A percentile compares a stretch with the other conserved stretches of the same genome.
These are phyloP conservation scores for Caiman crocodilus DNA, from an alignment of 2,797 vertebrate species.

Conservation along the genomic window DNA sequence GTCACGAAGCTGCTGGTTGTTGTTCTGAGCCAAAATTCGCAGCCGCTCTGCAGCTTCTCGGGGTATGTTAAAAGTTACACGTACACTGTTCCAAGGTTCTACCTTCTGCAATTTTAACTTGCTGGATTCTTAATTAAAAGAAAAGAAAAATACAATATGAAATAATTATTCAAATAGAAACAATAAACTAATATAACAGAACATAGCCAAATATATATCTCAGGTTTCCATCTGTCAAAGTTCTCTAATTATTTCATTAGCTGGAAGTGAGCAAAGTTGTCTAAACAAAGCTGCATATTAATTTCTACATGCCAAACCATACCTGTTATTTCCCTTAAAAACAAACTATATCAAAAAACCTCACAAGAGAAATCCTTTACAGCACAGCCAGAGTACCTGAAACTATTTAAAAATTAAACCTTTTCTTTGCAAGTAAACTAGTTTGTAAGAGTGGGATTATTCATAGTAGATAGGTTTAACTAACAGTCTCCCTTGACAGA, in stretches of 20 bases:
- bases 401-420: not conserved
- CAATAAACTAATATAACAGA: not conserved
- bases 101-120: constrained; percentile 89
- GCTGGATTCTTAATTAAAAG: constrained; percentile 82
- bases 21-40: constrained; percentile 94
- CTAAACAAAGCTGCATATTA: fast-evolving
- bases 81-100: constrained; percentile 99
- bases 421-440: not conserved
- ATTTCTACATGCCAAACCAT: not conserved
- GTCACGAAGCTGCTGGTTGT: constrained; percentile 97
- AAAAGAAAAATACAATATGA: constrained; percentile 9
- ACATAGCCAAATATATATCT: not conserved
- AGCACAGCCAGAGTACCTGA: not conserved
- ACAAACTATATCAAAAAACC: not conserved
- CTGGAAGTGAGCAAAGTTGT: not conserved
- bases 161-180: not conserved
- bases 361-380: not conserved
- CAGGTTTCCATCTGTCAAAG: not conserved
- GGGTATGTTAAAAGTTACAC: constrained; percentile 98
- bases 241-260: not conserved
- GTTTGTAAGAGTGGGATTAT: not conserved
- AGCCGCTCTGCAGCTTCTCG: constrained; percentile 97
- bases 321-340: not conserved
- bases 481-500: not conserved
- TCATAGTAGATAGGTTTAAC: not conserved